Base-by-base conservation (phyloP, 23 tunicate species). In the Phallusia fumigata region DNA sequence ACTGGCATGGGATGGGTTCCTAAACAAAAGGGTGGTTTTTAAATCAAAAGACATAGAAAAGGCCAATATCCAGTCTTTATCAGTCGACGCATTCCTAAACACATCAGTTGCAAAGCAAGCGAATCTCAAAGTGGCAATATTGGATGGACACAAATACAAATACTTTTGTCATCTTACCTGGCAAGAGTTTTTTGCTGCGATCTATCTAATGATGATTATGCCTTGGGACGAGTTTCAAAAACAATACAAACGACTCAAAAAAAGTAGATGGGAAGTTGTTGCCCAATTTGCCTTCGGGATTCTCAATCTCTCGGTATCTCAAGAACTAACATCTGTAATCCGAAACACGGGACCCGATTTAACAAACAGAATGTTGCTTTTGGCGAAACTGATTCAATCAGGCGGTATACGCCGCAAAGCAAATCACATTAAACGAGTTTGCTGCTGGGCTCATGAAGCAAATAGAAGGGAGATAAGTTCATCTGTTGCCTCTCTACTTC, bases 1-100 rank as follows among this genome's bases (percentile, higher is more conserved):
- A 58, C 28, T 58, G 69, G 69, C 69, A 21, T 58, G 69, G 69
- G 69, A 58, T 58, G 69, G 69, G 28, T 58, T 58, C 16, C 69
- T 21, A 8, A 58, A 58, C 11, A 58, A 58, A 58, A 8, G 69
- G 28, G 11, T 58, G 3, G 69, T 58, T 58, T 58, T 58, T 58
- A 24, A 58, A 21, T 6, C 13, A 24, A 58, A 22, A 6, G 15
- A 58, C 28, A 1, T 58, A 58, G 28, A 58, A 58, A 13, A 58
- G 13, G 26, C 28, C 13, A 16, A 13, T 21, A 58, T 58, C 69
- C 8, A 22, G 16, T 1, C 26, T 21, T 58, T 16, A 11, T 6
- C 69, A 58, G 69, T 16, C 26, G 69, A 58, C 28, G 69, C 69
- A 1, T 58, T 58, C 13, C 69, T 58, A 24, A 58, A 21, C 28